phyloP scores from a whole-genome alignment of 2,113 vertebrate species.

The Mormyrus lacerda region DNA sequence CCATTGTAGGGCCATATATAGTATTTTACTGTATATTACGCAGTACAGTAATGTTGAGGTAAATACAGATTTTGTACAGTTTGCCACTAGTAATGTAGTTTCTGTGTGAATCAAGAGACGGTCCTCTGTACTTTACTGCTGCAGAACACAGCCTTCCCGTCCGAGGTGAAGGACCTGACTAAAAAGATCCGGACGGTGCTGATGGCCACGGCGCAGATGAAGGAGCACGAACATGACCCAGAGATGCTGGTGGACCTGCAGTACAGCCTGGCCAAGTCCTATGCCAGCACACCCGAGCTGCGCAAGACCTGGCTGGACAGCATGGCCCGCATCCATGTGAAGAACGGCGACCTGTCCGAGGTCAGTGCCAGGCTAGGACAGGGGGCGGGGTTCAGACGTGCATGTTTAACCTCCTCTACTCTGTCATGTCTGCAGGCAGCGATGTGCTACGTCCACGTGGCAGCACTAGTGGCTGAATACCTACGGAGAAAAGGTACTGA shows the following conservation, averaged over 20 bases:
- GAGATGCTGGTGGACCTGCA: slow-evolving; percentile 98
- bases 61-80: neutral
- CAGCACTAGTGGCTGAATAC: slow-evolving; percentile 89
- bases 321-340: slow-evolving; percentile 97
- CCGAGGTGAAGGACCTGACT: slow-evolving; percentile 92
- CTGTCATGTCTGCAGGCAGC: slow-evolving; percentile 68
- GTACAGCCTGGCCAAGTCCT: slow-evolving; percentile 96
- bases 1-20: neutral
- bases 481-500: slow-evolving; percentile 81
- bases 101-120: neutral
- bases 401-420: neutral
- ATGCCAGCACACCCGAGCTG: slow-evolving; percentile 92
- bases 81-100: neutral
- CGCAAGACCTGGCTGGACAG: slow-evolving; percentile 98
- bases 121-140: neutral
- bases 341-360: slow-evolving; percentile 95
- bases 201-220: slow-evolving; percentile 99
- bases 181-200: slow-evolving; percentile 94
- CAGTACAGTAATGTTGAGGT: neutral
- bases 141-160: slow-evolving; percentile 91
- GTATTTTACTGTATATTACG: neutral
- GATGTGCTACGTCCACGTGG: slow-evolving; percentile 92
- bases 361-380: slow-evolving; percentile 40
- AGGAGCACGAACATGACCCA: slow-evolving; percentile 93
- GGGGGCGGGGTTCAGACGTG: too few relatives aligned